A percentile compares a stretch with the other conserved stretches of the same genome.
Conservation (phyloP, 2,888 invertebrate genomes). For the Tridacna gigas region DNA sequence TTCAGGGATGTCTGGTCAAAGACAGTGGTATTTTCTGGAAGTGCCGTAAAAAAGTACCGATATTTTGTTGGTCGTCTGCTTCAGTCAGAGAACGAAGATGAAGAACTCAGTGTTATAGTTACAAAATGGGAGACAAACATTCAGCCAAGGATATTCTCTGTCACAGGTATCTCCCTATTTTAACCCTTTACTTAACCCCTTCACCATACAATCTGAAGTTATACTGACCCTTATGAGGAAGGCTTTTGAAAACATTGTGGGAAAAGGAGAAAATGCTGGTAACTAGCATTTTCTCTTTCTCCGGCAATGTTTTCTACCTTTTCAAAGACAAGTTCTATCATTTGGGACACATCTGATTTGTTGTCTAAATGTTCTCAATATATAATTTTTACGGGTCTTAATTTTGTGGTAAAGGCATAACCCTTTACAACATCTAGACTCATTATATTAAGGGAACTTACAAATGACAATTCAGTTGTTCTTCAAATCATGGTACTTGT, state of each 20-base stretch:
- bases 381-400: too few relatives aligned
- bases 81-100: slow-evolving; percentile 67
- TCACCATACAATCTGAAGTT: not conserved
- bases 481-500: too few relatives aligned
- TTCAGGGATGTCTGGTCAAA: slow-evolving; percentile 69
- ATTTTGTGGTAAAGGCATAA: too few relatives aligned
- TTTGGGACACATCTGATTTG: too few relatives aligned
- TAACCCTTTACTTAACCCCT: slow-evolving; percentile 10
- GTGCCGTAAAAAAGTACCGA: slow-evolving; percentile 63
- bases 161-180: slow-evolving; percentile 53
- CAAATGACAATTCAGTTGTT: too few relatives aligned
- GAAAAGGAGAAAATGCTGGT: not conserved
- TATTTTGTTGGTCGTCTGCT: slow-evolving; percentile 67
- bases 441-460: too few relatives aligned
- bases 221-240: not conserved
- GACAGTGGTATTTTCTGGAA: slow-evolving; percentile 55
- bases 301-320: too few relatives aligned
- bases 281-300: not conserved
- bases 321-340: too few relatives aligned
- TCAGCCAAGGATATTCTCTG: slow-evolving; percentile 63
- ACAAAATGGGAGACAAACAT: slow-evolving; percentile 74
- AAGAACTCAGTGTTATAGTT: slow-evolving; percentile 58
- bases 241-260: not conserved
- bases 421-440: too few relatives aligned
- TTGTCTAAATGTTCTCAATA: too few relatives aligned